Conservation (phyloP, 1,140 invertebrate species). For the Aphelinus certus region DNA sequence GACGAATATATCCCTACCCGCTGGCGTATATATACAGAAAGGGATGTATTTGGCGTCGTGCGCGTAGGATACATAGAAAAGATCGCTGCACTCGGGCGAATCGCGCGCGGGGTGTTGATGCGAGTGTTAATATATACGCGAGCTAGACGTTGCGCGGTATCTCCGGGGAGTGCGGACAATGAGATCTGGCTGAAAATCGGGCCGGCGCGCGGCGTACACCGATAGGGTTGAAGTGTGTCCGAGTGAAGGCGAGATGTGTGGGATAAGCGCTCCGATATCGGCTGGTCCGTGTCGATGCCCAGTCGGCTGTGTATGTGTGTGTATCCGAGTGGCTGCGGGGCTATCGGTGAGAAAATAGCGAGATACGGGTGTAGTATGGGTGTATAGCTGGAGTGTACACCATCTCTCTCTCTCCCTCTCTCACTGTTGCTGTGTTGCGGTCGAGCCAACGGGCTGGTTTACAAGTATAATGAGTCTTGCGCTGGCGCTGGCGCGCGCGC, state of each 20-base stretch:
- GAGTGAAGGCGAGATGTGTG: background rate
- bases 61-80: too few species aligned
- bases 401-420: background rate
- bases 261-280: too few species aligned
- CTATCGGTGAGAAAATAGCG: constrained; percentile 42
- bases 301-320: background rate
- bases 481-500: constrained; percentile 45
- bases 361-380: constrained; percentile 34
- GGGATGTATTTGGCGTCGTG: constrained; percentile 9
- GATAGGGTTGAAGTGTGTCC: background rate
- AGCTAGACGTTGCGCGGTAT: background rate
- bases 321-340: background rate
- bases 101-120: too few species aligned
- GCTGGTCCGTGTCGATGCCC: too few species aligned
- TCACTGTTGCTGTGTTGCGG: constrained; percentile 47
- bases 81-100: background rate
- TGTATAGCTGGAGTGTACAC: background rate
- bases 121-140: background rate
- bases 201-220: background rate
- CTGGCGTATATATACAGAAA: background rate
- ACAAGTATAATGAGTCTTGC: constrained; percentile 69
- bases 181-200: background rate
- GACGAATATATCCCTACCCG: too few species aligned
- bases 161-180: too few species aligned
- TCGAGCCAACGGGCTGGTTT: constrained; percentile 63